A percentile compares a stretch with the other conserved stretches of the same genome.
Conservation (phyloP, 1,140 invertebrate species). For the Leptinotarsa undecemlineata region DNA sequence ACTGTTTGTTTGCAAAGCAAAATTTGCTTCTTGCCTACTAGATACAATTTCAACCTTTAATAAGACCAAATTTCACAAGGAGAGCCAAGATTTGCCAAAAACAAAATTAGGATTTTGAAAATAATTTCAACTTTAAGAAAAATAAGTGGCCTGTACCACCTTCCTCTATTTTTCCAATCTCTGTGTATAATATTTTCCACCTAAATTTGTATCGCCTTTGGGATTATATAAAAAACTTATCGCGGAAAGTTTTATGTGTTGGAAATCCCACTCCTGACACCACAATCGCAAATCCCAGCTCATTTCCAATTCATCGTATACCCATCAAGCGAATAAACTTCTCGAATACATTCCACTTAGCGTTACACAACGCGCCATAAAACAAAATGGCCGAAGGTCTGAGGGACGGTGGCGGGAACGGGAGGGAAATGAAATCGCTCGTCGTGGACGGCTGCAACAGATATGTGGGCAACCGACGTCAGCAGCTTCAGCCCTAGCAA, state of each 20-base stretch:
- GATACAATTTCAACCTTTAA: too few species aligned
- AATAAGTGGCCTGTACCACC: too few species aligned
- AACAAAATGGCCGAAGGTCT: constrained; percentile 22
- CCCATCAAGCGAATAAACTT: neutral
- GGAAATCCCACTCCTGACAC: neutral
- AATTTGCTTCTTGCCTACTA: too few species aligned
- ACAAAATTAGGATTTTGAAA: too few species aligned
- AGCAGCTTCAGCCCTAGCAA: constrained; percentile 45
- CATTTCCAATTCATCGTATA: neutral
- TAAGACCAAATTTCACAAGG: too few species aligned
- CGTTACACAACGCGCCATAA: constrained; percentile 16
- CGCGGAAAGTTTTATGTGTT: neutral
- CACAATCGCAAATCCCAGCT: neutral
- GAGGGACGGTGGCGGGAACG: neutral
- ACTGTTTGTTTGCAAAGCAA: too few species aligned
- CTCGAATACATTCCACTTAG: constrained; percentile 1
- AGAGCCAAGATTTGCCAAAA: too few species aligned
- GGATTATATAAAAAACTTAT: neutral
- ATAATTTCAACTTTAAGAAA: too few species aligned
- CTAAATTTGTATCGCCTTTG: too few species aligned
- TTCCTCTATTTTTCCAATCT: too few species aligned
- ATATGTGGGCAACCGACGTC: constrained; percentile 51
- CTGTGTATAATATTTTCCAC: too few species aligned
- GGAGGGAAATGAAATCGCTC: constrained; percentile 6
- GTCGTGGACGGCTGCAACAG: constrained; percentile 44